Evolutionary conservation across 1,140 invertebrate genomes (phyloP).

Genomic region (Pararge aegeria): DNA sequence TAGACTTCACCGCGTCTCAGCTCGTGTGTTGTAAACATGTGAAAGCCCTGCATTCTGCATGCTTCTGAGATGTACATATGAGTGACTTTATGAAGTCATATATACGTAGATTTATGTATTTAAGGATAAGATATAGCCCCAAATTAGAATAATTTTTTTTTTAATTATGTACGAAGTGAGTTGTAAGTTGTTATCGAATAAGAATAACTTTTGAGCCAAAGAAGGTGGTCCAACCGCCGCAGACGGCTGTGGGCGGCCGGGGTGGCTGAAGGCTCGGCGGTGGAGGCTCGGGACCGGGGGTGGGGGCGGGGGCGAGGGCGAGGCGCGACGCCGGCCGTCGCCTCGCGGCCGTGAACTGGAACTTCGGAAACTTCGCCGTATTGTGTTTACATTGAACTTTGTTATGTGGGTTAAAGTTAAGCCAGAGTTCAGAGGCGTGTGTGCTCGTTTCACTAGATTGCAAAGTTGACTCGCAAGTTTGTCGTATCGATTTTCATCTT

Average conservation of each 20-base stretch:
- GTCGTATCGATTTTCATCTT: conserved; percentile 75
- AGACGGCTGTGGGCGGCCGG: conserved; percentile 4
- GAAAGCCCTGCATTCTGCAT: no score
- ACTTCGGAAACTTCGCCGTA: conserved; percentile 74
- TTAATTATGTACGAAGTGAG: no score
- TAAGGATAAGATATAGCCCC: no score
- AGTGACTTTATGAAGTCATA: no score
- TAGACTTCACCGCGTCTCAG: no score
- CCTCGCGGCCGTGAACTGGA: conserved; percentile 72
- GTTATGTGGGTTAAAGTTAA: conserved; percentile 80
- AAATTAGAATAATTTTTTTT: no score
- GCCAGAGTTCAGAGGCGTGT: conserved; percentile 72
- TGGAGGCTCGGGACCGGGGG: conserved; percentile 24
- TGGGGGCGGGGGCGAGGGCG: conserved; percentile 32
- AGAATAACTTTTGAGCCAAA: no score
- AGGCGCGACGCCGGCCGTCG: conserved; percentile 37
- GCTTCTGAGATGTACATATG: no score
- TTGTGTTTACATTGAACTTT: conserved; percentile 80
- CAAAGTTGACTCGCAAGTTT: conserved; percentile 73
- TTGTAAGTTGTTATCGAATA: no score
- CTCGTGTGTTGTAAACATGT: no score
- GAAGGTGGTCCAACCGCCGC: conserved; percentile 32
- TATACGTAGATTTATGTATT: no score
- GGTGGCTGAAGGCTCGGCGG: conserved; percentile 13
- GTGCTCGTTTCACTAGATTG: conserved; percentile 69